phyloP scores from a whole-genome alignment of 64 coral and sea anemone genomes.

The Montipora cactus region DNA sequence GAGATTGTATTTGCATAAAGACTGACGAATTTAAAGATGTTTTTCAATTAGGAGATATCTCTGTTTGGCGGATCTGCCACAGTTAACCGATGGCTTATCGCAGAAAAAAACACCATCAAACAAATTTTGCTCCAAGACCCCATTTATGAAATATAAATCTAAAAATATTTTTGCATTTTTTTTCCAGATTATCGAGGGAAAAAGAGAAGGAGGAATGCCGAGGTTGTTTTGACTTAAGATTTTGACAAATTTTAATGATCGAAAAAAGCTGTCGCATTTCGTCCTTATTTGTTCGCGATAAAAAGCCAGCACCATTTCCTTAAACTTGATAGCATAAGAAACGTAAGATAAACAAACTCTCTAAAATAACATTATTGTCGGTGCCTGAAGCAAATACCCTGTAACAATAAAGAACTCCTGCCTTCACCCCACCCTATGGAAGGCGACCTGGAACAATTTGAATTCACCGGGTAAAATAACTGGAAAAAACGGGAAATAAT shows the following conservation, averaged over 20 bases:
- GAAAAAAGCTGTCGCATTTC: too few species aligned
- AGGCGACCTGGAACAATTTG: not conserved
- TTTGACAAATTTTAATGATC: too few species aligned
- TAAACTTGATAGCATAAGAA: not conserved
- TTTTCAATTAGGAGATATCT: constrained; percentile 15
- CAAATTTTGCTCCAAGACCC: not conserved
- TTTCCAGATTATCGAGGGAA: not conserved
- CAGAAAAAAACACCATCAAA: not conserved
- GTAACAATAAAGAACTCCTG: not conserved
- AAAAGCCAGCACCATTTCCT: not conserved
- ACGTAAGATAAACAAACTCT: not conserved
- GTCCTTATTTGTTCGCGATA: too few species aligned
- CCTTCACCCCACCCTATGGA: not conserved
- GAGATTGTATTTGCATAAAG: constrained; percentile 52
- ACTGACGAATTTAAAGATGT: not conserved
- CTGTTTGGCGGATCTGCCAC: constrained; percentile 26
- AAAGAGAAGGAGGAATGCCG: not conserved
- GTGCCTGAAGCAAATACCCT: not conserved
- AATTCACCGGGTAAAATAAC: not conserved
- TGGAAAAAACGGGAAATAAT: not conserved
- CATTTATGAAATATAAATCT: not conserved
- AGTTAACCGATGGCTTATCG: constrained; percentile 32
- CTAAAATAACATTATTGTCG: not conserved
- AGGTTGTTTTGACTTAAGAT: not conserved
- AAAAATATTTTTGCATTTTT: too few species aligned